These are phyloP conservation scores for Bolborhynchus lineola DNA, from an alignment of 2,113 vertebrate species.

Conservation along the genomic window DNA sequence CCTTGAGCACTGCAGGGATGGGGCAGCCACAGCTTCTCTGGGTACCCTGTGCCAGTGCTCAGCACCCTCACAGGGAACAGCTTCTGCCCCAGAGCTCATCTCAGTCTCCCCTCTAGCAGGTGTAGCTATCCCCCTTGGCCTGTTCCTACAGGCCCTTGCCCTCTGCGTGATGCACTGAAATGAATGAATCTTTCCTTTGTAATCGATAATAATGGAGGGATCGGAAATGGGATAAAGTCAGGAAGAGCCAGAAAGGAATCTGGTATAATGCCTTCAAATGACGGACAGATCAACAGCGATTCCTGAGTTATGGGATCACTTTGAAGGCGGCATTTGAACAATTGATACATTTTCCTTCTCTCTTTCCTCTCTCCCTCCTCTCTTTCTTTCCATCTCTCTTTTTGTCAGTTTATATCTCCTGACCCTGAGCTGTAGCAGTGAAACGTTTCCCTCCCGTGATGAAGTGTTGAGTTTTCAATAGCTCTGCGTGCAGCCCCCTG, in stretches of 20 bases:
- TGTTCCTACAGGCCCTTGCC: neutral
- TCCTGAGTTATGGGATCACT: neutral
- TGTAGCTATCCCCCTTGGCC: neutral
- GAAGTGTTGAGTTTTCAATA: neutral
- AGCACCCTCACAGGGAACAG: too few relatives aligned
- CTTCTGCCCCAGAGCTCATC: neutral
- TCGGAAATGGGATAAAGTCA: neutral
- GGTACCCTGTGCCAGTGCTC: too few relatives aligned
- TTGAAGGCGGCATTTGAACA: neutral
- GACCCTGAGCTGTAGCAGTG: neutral
- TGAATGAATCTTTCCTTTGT: neutral
- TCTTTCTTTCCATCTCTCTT: neutral
- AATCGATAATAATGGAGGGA: accelerated
- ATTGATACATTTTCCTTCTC: neutral
- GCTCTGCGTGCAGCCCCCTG: neutral
- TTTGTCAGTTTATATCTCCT: neutral
- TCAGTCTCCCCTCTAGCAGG: neutral
- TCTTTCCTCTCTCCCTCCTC: neutral
- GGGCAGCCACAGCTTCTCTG: too few relatives aligned
- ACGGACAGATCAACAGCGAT: accelerated
- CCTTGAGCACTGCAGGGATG: too few relatives aligned
- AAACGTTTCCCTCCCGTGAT: neutral
- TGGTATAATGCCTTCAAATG: neutral
- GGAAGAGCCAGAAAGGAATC: neutral
- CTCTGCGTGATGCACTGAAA: neutral